These are phyloP conservation scores for Drosophila seguyi DNA, from an alignment of 1,140 invertebrate genomes.

Conservation along the genomic window DNA sequence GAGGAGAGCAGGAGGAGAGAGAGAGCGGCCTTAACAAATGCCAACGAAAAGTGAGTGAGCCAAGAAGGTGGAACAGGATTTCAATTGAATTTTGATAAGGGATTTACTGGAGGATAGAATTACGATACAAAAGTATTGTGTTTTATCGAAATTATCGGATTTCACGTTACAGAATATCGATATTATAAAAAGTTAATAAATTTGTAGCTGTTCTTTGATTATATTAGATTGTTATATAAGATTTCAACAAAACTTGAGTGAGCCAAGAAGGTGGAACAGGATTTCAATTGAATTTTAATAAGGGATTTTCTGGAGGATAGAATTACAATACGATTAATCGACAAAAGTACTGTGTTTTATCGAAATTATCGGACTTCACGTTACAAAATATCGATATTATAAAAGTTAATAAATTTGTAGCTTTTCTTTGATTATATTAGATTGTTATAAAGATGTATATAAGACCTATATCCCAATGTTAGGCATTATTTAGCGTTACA, in stretches of 20 bases:
- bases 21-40: conserved; percentile 21
- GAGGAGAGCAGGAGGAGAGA: not conserved
- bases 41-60: conserved; percentile 42
- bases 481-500: not conserved
- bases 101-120: not conserved
- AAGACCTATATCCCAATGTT: no score
- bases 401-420: not conserved
- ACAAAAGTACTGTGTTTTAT: not conserved
- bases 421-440: not conserved
- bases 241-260: no score
- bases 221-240: not conserved
- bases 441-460: not conserved
- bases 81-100: not conserved
- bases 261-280: no score
- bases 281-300: no score
- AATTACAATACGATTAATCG: not conserved
- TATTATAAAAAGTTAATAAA: not conserved
- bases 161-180: not conserved
- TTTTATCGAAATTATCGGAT: not conserved
- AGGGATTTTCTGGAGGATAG: no score
- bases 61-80: not conserved
- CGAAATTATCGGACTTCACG: not conserved
- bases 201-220: not conserved
- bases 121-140: not conserved
- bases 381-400: not conserved